Evolutionary conservation across 2,888 invertebrate species (phyloP).

Genomic region (Leptopilina drosophilae): DNA sequence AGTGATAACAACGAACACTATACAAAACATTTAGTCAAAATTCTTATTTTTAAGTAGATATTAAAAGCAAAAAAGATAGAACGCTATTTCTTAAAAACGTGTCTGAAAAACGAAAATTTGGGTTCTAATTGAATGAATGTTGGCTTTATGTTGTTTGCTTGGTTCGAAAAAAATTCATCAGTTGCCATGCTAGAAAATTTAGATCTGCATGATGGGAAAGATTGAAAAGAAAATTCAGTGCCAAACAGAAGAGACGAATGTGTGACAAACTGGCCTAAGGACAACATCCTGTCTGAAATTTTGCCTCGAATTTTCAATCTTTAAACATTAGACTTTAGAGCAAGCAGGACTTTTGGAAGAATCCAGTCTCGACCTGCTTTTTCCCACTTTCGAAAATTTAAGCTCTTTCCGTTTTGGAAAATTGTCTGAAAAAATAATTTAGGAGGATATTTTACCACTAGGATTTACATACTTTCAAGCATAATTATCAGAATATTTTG

Average conservation of each 20-base stretch:
- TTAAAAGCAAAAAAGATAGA: too few species aligned
- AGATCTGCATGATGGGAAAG: slow-evolving; percentile 28
- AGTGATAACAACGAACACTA: neutral
- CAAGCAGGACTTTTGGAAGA: slow-evolving; percentile 63
- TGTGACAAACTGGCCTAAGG: slow-evolving; percentile 49
- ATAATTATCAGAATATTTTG: neutral
- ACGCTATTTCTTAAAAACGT: too few species aligned
- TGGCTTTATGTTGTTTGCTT: neutral
- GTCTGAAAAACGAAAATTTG: neutral
- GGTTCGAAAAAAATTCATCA: slow-evolving; percentile 18
- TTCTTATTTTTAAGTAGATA: too few species aligned
- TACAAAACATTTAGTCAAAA: too few species aligned
- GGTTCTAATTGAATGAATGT: slow-evolving; percentile 20
- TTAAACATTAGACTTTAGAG: slow-evolving; percentile 31
- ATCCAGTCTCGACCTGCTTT: slow-evolving; percentile 54
- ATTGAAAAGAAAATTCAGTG: slow-evolving; percentile 44
- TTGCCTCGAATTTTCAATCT: slow-evolving; percentile 67
- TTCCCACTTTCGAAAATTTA: neutral
- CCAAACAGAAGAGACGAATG: slow-evolving; percentile 45
- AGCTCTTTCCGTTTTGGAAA: neutral
- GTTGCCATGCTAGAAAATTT: slow-evolving; percentile 3
- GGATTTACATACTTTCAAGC: too few species aligned
- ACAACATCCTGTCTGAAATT: slow-evolving; percentile 66
- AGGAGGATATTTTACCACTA: too few species aligned
- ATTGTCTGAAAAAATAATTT: too few species aligned